Evolutionary conservation across 2,888 invertebrate genomes (phyloP).

Genomic region (Drosophila silvestris): DNA sequence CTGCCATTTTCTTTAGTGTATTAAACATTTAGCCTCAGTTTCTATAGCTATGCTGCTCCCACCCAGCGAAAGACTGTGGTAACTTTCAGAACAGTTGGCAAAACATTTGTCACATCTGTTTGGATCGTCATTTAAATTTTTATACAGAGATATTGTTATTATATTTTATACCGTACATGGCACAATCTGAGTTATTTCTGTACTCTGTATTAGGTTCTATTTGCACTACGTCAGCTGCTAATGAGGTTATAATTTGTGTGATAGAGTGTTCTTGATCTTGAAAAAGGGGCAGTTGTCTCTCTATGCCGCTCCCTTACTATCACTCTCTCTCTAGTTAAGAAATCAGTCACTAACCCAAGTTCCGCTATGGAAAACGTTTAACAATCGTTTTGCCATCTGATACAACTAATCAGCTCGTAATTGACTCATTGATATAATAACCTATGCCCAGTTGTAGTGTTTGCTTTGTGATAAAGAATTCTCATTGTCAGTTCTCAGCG

Average conservation of each 20-base stretch:
- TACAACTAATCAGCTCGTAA: conserved; percentile 50
- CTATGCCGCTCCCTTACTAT: not conserved
- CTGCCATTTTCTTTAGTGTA: conserved; percentile 32
- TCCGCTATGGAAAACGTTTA: conserved; percentile 29
- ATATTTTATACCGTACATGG: not conserved
- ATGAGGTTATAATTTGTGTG: conserved; percentile 1
- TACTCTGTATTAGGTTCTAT: not conserved
- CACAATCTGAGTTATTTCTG: not conserved
- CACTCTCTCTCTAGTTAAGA: conserved; percentile 32
- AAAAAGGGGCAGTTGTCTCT: conserved; percentile 38
- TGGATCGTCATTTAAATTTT: not conserved
- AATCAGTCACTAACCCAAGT: conserved; percentile 42
- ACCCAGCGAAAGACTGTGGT: not conserved
- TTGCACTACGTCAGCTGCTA: not conserved
- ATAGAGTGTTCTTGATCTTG: not conserved
- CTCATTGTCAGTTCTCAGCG: conserved; percentile 18
- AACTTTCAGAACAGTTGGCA: not conserved
- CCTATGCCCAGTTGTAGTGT: conserved; percentile 5
- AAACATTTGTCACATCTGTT: conserved; percentile 57
- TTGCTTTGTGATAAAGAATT: conserved; percentile 39
- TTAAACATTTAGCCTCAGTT: conserved; percentile 8
- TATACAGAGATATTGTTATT: conserved; percentile 9
- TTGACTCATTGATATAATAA: conserved; percentile 46
- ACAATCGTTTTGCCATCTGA: conserved; percentile 49
- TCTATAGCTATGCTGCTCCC: not conserved